These are phyloP conservation scores for Antigone vipio DNA, from an alignment of 2,113 vertebrate genomes.

Conservation along the genomic window DNA sequence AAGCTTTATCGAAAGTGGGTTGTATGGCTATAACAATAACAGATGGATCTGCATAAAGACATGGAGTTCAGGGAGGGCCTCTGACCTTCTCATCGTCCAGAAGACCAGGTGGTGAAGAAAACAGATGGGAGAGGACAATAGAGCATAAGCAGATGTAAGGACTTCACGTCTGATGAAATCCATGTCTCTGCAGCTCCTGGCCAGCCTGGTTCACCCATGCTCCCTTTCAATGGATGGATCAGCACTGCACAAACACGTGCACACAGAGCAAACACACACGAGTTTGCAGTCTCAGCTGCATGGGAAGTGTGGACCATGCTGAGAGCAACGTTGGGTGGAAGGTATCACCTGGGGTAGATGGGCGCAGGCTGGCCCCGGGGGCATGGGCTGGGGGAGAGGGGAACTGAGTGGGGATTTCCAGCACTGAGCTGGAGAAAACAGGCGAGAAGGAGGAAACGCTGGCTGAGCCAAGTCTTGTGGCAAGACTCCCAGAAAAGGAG, in stretches of 20 bases:
- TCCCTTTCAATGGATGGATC: neutral
- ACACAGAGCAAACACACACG: neutral
- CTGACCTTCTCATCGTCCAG: neutral
- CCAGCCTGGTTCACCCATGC: neutral
- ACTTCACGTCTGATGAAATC: neutral
- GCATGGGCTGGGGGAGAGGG: slow-evolving; percentile 6
- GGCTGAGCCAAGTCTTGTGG: slow-evolving; percentile 47
- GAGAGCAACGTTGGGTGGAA: accelerated
- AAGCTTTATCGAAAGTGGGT: neutral
- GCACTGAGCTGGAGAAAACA: neutral
- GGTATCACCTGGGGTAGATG: neutral
- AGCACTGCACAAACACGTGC: neutral
- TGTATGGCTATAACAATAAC: neutral
- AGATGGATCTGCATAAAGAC: neutral
- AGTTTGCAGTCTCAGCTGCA: neutral
- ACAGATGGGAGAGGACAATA: neutral
- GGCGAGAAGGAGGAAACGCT: slow-evolving; percentile 21
- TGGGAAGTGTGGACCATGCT: accelerated
- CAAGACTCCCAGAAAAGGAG: slow-evolving; percentile 50
- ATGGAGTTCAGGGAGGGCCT: neutral
- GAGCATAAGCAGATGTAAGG: neutral
- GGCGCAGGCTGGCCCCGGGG: neutral
- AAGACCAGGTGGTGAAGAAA: neutral
- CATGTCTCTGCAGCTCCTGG: neutral
- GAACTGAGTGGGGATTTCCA: slow-evolving; percentile 54